Base-by-base conservation (phyloP, 2,888 invertebrate species). In the Agrochola litura region DNA sequence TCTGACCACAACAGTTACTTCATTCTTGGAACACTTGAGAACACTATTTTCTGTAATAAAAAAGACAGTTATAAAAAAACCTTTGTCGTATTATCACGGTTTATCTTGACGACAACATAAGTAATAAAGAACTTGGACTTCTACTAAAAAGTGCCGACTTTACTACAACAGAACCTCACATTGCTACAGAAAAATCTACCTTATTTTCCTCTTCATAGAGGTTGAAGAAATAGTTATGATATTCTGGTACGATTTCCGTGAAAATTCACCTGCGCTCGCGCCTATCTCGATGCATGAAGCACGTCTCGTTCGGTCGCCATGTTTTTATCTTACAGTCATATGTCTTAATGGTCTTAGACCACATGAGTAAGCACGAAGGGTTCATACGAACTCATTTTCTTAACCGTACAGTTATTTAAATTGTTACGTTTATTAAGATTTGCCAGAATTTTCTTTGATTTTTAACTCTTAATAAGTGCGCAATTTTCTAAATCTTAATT, bases 221-320 rank as follows among this genome's bases (percentile, higher is more conserved):
- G 73, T 78, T 71, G 71, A 76, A 77, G 77, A 72, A 73, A 66
- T 67, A 65, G 84, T 76, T 85, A 76, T 79, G 77, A 73, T 84
- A 80, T 78, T 83, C 64, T 86, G 86, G 90, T 89, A 86, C 82
- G 89, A 90, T 91, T 92, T 92, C 93, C 91, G 92, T 95, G 94
- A 92, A 93, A 92, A 91, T 92, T 93, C 94, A 95, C 94, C 94
- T 93, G 93, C 89, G 91, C 91, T 90, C 86, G 90, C 88, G 89
- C 89, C 90, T 94, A 95, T 95, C 95, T 91, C 93, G 95, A 95
- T 95, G 92, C 92, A 94, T 93, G 93, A 91, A 95, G 95, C 95
- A 96, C 95, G 96, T 95, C 94, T 92, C 92, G 89, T 91, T 91
- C 90, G 91, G 92, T 93, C 93, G 91, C 91, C 89, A 88, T 85